A percentile compares a stretch with the other conserved stretches of the same genome.
Evolutionary conservation across 2,888 invertebrate genomes (phyloP).

Genomic region (Hirudinaria manillensis): DNA sequence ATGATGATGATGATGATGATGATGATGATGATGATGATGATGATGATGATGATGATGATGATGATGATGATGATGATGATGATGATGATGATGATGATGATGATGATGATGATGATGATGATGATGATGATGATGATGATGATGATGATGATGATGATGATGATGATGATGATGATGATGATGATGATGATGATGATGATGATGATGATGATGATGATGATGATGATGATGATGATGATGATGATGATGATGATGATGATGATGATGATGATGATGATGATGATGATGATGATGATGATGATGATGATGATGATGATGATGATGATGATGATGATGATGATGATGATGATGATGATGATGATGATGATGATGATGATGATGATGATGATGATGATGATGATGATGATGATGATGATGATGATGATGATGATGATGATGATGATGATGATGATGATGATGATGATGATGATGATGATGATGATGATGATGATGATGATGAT

Average conservation of each 20-base stretch:
- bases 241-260: not conserved
- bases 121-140: not conserved
- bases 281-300: not conserved
- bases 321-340: not conserved
- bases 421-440: conserved; percentile 23
- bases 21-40: conserved; percentile 20
- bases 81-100: not conserved
- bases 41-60: conserved; percentile 11
- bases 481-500: conserved; percentile 23
- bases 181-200: not conserved
- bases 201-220: not conserved
- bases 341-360: conserved; percentile 17
- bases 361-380: conserved; percentile 22
- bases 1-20: conserved; percentile 21
- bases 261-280: not conserved
- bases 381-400: conserved; percentile 14
- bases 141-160: not conserved
- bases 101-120: not conserved
- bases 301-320: not conserved
- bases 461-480: conserved; percentile 22
- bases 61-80: conserved; percentile 17
- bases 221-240: not conserved
- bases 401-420: conserved; percentile 21
- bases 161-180: not conserved
- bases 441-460: conserved; percentile 21